These are phyloP conservation scores for Pholis gunnellus DNA, from an alignment of 2,113 vertebrate species.

Conservation along the genomic window DNA sequence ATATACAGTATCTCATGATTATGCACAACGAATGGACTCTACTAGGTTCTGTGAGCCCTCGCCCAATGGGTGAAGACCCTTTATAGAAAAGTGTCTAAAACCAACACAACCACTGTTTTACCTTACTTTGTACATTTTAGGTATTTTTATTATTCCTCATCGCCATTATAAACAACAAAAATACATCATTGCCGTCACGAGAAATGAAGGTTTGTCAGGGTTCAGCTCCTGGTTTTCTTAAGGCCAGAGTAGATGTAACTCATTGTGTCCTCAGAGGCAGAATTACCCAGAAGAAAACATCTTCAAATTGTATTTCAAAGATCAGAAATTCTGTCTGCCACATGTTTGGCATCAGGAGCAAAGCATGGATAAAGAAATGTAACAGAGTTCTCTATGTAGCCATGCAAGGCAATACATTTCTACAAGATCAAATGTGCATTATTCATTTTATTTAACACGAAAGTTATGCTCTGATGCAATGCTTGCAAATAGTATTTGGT, in stretches of 20 bases:
- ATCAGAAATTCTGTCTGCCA: background rate
- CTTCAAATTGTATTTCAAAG: too few species aligned
- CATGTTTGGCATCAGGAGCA: constrained; percentile 16
- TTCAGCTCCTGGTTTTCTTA: background rate
- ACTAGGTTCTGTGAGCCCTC: background rate
- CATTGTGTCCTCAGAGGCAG: background rate
- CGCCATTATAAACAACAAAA: background rate
- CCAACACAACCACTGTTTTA: background rate
- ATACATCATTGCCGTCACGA: background rate
- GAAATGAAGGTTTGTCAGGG: background rate
- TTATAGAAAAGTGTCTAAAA: background rate
- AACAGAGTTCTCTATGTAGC: background rate
- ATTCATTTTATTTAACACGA: background rate
- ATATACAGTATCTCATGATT: constrained; percentile 11
- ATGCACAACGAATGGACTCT: constrained; percentile 11
- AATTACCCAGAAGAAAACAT: background rate
- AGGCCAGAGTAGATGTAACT: background rate
- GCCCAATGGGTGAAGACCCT: background rate
- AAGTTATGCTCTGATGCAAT: background rate
- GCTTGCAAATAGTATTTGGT: background rate
- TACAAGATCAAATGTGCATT: background rate
- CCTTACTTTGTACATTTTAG: background rate
- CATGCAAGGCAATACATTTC: background rate
- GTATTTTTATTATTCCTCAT: background rate
- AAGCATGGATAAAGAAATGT: background rate